Percentiles rank a stretch among this genome's conserved stretches.
These are phyloP conservation scores for Melanerpes formicivorus DNA, from an alignment of 2,113 vertebrate genomes.

Conservation along the genomic window DNA sequence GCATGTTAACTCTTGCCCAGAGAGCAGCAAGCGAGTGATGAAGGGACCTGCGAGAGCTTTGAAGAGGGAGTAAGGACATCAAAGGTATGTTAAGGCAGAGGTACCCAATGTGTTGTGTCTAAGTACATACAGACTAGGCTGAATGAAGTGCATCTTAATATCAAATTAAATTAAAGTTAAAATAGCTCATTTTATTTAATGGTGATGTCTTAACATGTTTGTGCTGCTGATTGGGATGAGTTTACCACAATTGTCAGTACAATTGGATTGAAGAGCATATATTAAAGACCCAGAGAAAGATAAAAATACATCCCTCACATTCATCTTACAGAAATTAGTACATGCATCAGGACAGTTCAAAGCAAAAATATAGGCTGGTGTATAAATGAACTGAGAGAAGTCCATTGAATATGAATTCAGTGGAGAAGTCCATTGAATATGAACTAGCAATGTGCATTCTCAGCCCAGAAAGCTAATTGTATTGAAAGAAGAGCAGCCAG, in stretches of 20 bases:
- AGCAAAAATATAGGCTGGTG: no score
- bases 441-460: no score
- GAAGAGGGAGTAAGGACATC: not conserved
- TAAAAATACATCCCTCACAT: not conserved
- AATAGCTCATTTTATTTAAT: not conserved
- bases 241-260: not conserved
- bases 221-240: not conserved
- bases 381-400: no score
- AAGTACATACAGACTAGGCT: not conserved
- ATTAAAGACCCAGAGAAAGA: not conserved
- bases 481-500: no score
- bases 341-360: no score
- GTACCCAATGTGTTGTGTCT: not conserved
- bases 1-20: not conserved
- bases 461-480: no score
- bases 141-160: not conserved
- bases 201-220: not conserved
- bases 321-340: not conserved
- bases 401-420: no score
- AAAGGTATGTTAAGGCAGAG: not conserved
- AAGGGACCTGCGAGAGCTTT: not conserved
- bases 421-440: no score
- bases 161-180: not conserved
- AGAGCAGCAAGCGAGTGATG: not conserved
- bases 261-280: not conserved